Evolutionary conservation across 1,140 invertebrate species (phyloP).

Genomic region (Probaryconus sp.): DNA sequence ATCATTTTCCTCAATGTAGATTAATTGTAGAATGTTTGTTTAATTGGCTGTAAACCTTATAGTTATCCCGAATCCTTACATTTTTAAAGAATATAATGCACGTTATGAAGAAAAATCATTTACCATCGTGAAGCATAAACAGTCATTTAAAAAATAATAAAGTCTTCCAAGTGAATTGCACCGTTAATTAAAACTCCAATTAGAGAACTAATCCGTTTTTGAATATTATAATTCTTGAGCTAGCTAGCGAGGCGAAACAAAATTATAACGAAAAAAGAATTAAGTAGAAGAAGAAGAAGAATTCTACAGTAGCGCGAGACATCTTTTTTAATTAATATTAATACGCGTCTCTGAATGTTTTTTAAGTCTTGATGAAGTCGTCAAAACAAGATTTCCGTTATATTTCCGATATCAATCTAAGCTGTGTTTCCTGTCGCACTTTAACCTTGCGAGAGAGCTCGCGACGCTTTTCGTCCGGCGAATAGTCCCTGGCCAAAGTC

Average conservation of each 20-base stretch:
- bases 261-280: no score
- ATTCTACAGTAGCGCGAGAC: no score
- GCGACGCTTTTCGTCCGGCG: constrained; percentile 33
- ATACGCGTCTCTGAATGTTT: constrained; percentile 49
- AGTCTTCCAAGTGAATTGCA: background rate
- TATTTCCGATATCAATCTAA: constrained; percentile 60
- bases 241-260: constrained; percentile 13
- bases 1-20: no score
- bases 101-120: no score
- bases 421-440: constrained; percentile 50
- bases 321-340: constrained; percentile 58
- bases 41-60: no score
- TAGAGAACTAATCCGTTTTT: constrained; percentile 37
- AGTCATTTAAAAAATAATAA: constrained; percentile 2
- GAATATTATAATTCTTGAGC: constrained; percentile 39
- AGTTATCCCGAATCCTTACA: no score
- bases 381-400: constrained; percentile 60
- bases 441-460: constrained; percentile 41
- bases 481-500: constrained; percentile 42
- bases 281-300: no score
- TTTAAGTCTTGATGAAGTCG: constrained; percentile 60
- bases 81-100: no score
- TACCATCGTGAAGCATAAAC: no score
- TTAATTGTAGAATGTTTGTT: no score
- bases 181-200: constrained; percentile 9